phyloP scores from a whole-genome alignment of 2,797 vertebrate genomes.

The Gymnoscopelus braueri region DNA sequence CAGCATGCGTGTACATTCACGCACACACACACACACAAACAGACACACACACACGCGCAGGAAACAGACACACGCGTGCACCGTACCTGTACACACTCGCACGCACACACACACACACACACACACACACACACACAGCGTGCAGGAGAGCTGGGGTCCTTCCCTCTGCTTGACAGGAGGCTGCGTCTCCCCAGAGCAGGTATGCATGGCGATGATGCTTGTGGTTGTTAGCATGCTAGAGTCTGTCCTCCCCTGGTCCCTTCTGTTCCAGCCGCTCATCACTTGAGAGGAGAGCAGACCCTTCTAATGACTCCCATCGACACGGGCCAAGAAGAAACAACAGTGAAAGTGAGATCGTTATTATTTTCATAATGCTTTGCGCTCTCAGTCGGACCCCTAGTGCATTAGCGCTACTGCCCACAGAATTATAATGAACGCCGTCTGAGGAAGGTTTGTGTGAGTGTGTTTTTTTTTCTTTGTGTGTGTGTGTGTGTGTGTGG shows the following conservation, averaged over 20 bases:
- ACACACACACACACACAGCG: not conserved
- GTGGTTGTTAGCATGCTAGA: constrained; percentile 67
- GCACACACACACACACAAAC: constrained; percentile 24
- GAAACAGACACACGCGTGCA: not conserved
- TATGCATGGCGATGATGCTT: constrained; percentile 41
- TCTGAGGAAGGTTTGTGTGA: constrained; percentile 35
- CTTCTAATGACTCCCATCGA: constrained; percentile 78
- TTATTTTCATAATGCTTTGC: constrained; percentile 75
- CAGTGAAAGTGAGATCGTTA: constrained; percentile 73
- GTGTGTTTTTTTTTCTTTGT: too few relatives aligned
- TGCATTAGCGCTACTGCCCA: constrained; percentile 30
- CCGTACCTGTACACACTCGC: not conserved
- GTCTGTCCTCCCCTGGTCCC: constrained; percentile 59
- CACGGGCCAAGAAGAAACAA: constrained; percentile 62
- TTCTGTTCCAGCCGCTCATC: constrained; percentile 63
- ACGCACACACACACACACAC: constrained; percentile 1
- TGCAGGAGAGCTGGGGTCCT: constrained; percentile 1
- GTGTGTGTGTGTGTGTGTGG: constrained; percentile 1
- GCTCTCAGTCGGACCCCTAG: constrained; percentile 63
- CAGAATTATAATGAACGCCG: constrained; percentile 68
- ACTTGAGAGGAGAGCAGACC: constrained; percentile 58
- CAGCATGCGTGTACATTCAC: constrained; percentile 23
- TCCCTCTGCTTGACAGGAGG: constrained; percentile 73
- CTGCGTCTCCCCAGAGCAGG: constrained; percentile 59
- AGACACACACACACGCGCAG: not conserved